Conservation (phyloP, 2,797 vertebrate species). For the Fringilla coelebs region DNA sequence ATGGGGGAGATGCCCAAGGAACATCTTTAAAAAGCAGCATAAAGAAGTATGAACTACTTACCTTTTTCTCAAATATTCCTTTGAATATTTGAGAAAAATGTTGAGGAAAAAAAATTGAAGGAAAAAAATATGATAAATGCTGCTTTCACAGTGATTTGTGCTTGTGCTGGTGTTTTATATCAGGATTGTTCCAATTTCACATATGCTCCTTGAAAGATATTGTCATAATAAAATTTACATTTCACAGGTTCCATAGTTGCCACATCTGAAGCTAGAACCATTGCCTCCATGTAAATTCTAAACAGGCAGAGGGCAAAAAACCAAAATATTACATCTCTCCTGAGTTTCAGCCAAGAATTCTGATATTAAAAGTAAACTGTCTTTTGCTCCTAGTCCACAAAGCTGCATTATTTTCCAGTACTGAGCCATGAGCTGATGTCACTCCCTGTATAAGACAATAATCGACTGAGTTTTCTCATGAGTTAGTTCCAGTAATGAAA, state of each 20-base stretch:
- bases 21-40: neutral
- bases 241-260: accelerated
- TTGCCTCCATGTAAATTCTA: neutral
- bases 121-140: neutral
- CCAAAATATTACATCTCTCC: neutral
- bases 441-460: neutral
- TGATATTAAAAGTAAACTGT: neutral
- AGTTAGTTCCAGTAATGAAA: neutral
- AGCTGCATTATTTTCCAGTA: neutral
- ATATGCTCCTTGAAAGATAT: neutral
- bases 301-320: neutral
- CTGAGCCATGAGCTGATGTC: neutral
- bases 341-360: neutral
- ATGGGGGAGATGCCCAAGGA: neutral
- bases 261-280: neutral
- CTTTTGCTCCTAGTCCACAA: neutral
- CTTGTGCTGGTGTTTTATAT: neutral
- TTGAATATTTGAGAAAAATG: neutral
- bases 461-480: neutral
- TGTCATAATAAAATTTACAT: neutral
- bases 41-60: neutral
- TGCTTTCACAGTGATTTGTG: neutral
- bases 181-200: neutral
- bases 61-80: neutral
- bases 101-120: neutral